Conservation (phyloP, 92 coral and sea anemone species). For the Micromussa lordhowensis region DNA sequence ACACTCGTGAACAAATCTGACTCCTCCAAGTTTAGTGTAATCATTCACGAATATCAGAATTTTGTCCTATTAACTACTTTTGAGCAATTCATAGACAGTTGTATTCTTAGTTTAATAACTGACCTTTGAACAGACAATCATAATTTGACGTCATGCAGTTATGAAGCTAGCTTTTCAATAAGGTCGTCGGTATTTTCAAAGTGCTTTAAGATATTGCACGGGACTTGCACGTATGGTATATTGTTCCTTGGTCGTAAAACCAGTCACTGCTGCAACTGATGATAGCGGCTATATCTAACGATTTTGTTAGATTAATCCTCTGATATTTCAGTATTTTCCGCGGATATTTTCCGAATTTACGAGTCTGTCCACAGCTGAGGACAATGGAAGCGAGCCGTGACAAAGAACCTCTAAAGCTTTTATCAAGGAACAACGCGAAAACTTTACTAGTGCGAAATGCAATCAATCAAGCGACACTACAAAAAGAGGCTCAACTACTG, state of each 20-base stretch:
- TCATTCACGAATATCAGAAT: background rate
- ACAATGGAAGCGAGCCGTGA: constrained; percentile 19
- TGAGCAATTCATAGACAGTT: background rate
- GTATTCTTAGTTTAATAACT: background rate
- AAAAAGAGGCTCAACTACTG: constrained; percentile 9
- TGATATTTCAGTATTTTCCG: background rate
- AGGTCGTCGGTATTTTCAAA: background rate
- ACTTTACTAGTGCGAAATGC: constrained; percentile 38
- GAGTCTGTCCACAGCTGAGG: background rate
- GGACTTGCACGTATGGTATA: background rate
- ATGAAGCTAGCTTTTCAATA: background rate
- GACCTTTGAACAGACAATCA: background rate
- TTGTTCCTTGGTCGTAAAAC: background rate
- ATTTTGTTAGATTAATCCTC: background rate
- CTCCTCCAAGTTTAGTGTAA: background rate
- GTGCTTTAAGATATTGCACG: background rate
- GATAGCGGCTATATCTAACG: background rate
- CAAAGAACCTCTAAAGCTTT: background rate
- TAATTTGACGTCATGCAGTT: background rate
- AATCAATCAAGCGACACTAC: constrained; percentile 18
- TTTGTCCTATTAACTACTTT: background rate
- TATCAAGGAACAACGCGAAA: constrained; percentile 26
- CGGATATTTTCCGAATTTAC: background rate
- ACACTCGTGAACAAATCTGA: background rate
- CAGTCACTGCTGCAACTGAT: background rate